These are phyloP conservation scores for Oreochromis mossambicus DNA, from an alignment of 2,797 vertebrate species.

Conservation along the genomic window DNA sequence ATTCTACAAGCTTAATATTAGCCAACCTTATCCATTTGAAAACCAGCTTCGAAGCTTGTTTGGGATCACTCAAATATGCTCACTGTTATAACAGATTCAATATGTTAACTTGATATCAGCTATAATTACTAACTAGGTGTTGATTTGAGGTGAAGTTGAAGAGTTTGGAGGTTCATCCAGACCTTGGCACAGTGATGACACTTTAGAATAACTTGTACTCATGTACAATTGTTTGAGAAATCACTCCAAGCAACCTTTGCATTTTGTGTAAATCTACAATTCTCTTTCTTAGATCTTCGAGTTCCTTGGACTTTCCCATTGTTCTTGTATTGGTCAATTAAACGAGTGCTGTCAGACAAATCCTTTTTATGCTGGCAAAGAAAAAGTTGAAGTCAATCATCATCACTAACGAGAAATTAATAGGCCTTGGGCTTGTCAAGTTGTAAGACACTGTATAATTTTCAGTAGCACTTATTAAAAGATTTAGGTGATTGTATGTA, in stretches of 20 bases:
- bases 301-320: background rate
- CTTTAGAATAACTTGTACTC: background rate
- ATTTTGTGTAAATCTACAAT: background rate
- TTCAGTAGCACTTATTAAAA: background rate
- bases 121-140: background rate
- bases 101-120: background rate
- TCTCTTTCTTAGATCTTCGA: background rate
- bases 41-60: background rate
- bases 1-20: background rate
- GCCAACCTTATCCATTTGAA: background rate
- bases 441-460: background rate
- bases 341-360: background rate
- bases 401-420: background rate
- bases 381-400: background rate
- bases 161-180: background rate
- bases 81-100: background rate
- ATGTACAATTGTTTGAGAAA: background rate
- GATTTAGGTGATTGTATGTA: background rate
- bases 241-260: background rate
- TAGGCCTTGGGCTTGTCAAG: background rate
- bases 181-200: background rate
- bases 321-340: background rate
- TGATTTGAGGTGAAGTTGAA: background rate
- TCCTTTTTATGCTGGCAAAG: background rate
- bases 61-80: background rate